Evolutionary conservation across 2,113 vertebrate species (phyloP).

Genomic region (Siphamia tubifer): DNA sequence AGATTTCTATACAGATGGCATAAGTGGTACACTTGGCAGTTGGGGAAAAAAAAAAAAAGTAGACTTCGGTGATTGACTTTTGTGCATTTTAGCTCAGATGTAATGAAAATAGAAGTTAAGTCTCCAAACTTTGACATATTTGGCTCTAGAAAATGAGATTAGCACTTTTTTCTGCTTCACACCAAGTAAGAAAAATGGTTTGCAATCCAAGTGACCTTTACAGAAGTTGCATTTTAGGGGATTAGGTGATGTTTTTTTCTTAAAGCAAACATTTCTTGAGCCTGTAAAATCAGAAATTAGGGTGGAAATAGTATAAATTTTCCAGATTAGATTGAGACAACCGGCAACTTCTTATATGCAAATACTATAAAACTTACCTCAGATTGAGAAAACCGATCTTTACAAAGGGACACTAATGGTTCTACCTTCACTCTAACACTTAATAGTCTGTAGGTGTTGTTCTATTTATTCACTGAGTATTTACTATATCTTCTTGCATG

Average conservation of each 20-base stretch:
- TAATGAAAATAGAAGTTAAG: neutral
- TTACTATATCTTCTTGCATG: conserved; percentile 61
- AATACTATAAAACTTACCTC: conserved; percentile 72
- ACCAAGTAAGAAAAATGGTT: conserved; percentile 28
- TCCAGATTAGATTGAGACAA: conserved; percentile 26
- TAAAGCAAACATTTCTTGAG: conserved; percentile 21
- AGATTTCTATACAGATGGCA: conserved; percentile 22
- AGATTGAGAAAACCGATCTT: conserved; percentile 35
- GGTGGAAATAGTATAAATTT: conserved; percentile 14
- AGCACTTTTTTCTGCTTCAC: conserved; percentile 18
- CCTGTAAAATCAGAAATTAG: conserved; percentile 9
- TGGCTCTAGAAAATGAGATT: conserved; percentile 15
- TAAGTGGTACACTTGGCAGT: neutral
- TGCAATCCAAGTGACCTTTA: conserved; percentile 75
- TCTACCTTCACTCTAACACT: conserved; percentile 45
- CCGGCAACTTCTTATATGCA: conserved; percentile 70
- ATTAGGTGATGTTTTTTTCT: neutral
- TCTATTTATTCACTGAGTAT: conserved; percentile 25
- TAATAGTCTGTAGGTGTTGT: conserved; percentile 41
- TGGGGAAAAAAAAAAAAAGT: too few species aligned
- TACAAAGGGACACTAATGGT: conserved; percentile 29
- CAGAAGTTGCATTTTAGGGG: conserved; percentile 30
- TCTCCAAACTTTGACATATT: conserved; percentile 4
- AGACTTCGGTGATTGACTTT: neutral
- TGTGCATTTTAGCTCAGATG: conserved; percentile 5